Base-by-base conservation (phyloP, 1,140 invertebrate genomes). In the Nilaparvata lugens region DNA sequence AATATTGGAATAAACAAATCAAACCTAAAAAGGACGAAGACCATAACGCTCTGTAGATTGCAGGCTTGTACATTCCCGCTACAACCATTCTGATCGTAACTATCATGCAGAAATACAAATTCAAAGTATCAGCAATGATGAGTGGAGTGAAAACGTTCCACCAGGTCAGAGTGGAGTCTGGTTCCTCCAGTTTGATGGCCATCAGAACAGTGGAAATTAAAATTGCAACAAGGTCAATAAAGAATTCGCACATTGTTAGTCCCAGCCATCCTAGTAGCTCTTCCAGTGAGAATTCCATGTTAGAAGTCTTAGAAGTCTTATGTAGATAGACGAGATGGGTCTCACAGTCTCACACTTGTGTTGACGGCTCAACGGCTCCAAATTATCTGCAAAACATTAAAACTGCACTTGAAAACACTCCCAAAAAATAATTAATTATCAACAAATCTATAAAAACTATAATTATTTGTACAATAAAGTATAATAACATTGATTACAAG, bases 71-170 rank as follows among this genome's bases (percentile, higher is more conserved):
- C 67, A 86, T 82, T 54, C 82, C 85, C 67, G 90, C 87, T 67
- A 91, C 78, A 67, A 88, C 87, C 87, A 94, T 93, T 66, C 94
- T 80, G 68, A 97, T 93, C 69, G 94, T 91, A 43, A 97, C 88
- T 67, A 97, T 97, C 14, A 90, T 84, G 71, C 91, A 93, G 73
- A 97, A 96, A 74, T 98, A 97, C n/a, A 88, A 86, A 75, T 93
- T 93, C 45, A 95, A 78, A 43, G 88, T 90, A 78, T 97, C 93
- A 64, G 88, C 88, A 21, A 91, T 81, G 77, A 95, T 97, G 23
- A 97, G 74, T 0, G 94, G 93, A 4, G 87, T 83, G 74, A 97
- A 95, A 25, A 94, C 84, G 54, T 83, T 81, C 86, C 91, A 95
- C 87, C 88, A 89, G 60, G 83, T 82, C 64, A 72, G 69, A 48